Evolutionary conservation across 2,888 invertebrate genomes (phyloP).

Genomic region (Meteorus colon): DNA sequence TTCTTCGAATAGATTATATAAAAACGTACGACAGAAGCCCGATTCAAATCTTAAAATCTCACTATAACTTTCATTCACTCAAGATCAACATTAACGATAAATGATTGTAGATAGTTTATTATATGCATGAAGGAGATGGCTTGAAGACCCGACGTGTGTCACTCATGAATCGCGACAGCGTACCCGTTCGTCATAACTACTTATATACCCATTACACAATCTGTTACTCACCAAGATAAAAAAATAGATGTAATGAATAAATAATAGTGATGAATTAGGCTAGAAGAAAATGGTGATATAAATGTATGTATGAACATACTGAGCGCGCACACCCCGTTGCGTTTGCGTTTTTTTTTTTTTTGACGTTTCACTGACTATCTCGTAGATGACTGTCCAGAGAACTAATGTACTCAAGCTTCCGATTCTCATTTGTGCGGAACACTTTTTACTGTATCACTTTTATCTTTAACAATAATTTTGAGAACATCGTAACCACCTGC

Average conservation of each 20-base stretch:
- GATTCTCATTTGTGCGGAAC: too few species aligned
- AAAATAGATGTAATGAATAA: slow-evolving; percentile 19
- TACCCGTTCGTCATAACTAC: slow-evolving; percentile 20
- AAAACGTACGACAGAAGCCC: slow-evolving; percentile 23
- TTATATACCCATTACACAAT: slow-evolving; percentile 10
- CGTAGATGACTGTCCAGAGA: too few species aligned
- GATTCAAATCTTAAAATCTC: slow-evolving; percentile 28
- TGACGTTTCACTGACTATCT: not conserved
- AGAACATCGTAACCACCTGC: too few species aligned
- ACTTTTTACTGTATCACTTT: too few species aligned
- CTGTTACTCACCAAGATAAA: slow-evolving; percentile 10
- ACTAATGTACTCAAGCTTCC: too few species aligned
- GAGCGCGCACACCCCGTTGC: too few species aligned
- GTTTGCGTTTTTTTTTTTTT: not conserved
- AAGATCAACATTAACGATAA: slow-evolving; percentile 37
- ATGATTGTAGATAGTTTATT: slow-evolving; percentile 25
- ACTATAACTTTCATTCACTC: not conserved
- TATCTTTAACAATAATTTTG: too few species aligned
- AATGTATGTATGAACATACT: not conserved
- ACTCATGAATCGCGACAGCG: slow-evolving; percentile 34
- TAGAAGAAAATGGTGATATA: not conserved
- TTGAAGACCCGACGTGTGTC: slow-evolving; percentile 5
- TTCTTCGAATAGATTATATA: slow-evolving; percentile 24
- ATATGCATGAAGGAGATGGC: not conserved
- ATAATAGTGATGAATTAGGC: slow-evolving; percentile 11